Evolutionary conservation across 2,888 invertebrate species (phyloP), one percentile per base, ranked within the genome.

Genomic region (Branchipolynoe longqiensis): DNA sequence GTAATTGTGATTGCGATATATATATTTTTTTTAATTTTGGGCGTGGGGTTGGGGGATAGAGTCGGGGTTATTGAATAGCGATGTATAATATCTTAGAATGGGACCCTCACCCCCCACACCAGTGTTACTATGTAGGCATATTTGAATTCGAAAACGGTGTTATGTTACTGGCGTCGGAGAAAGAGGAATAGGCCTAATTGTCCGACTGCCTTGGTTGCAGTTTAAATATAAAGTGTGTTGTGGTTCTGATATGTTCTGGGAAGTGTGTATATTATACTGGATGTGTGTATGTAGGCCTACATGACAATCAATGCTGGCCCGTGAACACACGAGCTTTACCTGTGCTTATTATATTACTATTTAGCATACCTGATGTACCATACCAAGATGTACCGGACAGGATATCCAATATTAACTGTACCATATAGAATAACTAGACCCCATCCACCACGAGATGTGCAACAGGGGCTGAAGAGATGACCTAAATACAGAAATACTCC

Each of bases 171-270:
- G n/a, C n/a, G n/a, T n/a, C n/a, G n/a, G n/a, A n/a, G n/a, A n/a
- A n/a, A n/a, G n/a, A n/a, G n/a, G n/a, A n/a, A n/a, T n/a, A n/a
- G n/a, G n/a, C n/a, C n/a, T n/a, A n/a, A n/a, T n/a, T n/a, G n/a
- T n/a, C n/a, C n/a, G n/a, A n/a, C n/a, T n/a, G n/a, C n/a, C n/a
- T n/a, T n/a, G n/a, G n/a, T n/a, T n/a, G 25, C 31, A 36, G 38
- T 22, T 8, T 64, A 25, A 18, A 58, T 38, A 22, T 36, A n/a
- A n/a, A 22, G 38, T 62, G 31, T 28, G 62, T 62, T 62, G 62
- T 62, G 69, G 38, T 69, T 69, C 69, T 62, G 62, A 62, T 62
- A 14, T n/a, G n/a, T n/a, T n/a, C n/a, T n/a, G n/a, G n/a, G n/a
- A n/a, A n/a, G n/a, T n/a, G n/a, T n/a, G n/a, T n/a, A n/a, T 48